phyloP scores from a whole-genome alignment of 2,113 vertebrate species.

The Sakesphorus luctuosus region DNA sequence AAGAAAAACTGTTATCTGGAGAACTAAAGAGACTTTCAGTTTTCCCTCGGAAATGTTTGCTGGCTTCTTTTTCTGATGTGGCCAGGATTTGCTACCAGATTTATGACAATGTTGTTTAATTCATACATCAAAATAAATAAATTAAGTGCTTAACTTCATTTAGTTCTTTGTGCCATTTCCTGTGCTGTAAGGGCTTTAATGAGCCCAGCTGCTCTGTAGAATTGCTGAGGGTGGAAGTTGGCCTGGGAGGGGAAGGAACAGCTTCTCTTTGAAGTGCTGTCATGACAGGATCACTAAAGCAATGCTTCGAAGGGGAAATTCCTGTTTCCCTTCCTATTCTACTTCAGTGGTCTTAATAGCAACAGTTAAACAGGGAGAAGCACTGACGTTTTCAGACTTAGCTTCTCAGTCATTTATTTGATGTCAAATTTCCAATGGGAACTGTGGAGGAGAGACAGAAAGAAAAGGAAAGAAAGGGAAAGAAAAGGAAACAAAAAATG shows the following conservation, averaged over 20 bases:
- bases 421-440: neutral
- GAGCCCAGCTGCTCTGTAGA: constrained; percentile 50
- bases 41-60: constrained; percentile 38
- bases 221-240: constrained; percentile 36
- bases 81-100: neutral
- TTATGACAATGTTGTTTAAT: constrained; percentile 47
- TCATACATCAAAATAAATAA: constrained; percentile 62
- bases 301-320: constrained; percentile 47
- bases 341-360: neutral
- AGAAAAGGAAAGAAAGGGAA: neutral
- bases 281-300: constrained; percentile 15
- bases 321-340: constrained; percentile 44
- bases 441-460: neutral
- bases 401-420: neutral
- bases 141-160: constrained; percentile 25
- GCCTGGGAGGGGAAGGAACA: constrained; percentile 57
- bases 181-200: constrained; percentile 41
- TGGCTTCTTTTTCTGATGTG: constrained; percentile 33
- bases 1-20: constrained; percentile 21
- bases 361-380: neutral
- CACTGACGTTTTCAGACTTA: neutral
- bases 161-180: neutral
- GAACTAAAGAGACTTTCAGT: neutral
- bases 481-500: neutral
- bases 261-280: constrained; percentile 48